Conservation (phyloP, 2,888 invertebrate species). For the Drosophila tripunctata region DNA sequence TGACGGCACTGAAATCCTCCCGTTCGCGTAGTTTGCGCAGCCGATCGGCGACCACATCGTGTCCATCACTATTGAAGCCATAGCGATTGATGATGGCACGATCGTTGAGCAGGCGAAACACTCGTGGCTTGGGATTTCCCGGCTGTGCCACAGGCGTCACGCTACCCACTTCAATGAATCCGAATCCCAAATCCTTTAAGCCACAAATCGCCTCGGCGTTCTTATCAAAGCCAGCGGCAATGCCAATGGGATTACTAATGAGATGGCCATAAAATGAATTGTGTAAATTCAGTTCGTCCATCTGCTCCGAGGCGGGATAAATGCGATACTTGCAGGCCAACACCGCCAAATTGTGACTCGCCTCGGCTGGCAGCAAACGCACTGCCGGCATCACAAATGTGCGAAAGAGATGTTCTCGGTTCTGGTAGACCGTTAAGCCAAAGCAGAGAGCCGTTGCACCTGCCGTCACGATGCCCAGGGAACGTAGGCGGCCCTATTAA, state of each 20-base stretch:
- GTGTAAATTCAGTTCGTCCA: conserved; percentile 84
- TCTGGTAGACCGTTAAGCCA: conserved; percentile 49
- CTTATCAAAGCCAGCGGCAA: conserved; percentile 99
- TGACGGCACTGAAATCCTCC: conserved; percentile 86
- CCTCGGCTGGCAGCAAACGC: conserved; percentile 90
- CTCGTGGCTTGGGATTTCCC: conserved; percentile 96
- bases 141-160: conserved; percentile 96
- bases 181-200: conserved; percentile 93
- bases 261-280: conserved; percentile 89
- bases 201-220: conserved; percentile 95
- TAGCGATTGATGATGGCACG: conserved; percentile 96
- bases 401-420: conserved; percentile 35
- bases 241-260: conserved; percentile 96
- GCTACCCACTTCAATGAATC: conserved; percentile 98
- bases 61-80: conserved; percentile 98
- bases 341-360: conserved; percentile 92
- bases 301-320: conserved; percentile 52
- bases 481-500: conserved; percentile 59
- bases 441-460: conserved; percentile 51
- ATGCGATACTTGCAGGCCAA: conserved; percentile 88
- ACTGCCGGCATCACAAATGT: conserved; percentile 71
- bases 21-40: conserved; percentile 86
- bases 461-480: conserved; percentile 57
- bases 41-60: conserved; percentile 89
- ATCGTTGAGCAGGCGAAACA: conserved; percentile 94